Base-by-base conservation (phyloP, 2,113 vertebrate genomes). In the Ia io region DNA sequence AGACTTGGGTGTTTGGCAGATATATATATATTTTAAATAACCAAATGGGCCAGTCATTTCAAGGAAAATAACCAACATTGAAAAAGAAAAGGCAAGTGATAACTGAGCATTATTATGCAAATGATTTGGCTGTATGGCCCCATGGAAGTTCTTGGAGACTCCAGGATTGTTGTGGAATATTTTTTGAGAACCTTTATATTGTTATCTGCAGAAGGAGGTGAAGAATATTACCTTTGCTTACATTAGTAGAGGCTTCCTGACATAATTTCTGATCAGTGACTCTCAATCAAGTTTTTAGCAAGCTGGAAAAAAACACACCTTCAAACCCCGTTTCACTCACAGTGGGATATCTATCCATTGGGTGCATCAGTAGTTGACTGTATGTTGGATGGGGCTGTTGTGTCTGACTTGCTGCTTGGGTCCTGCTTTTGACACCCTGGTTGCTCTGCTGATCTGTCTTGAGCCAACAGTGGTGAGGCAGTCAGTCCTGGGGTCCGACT, bases 181-280 rank as follows among this genome's bases (percentile, higher is more conserved):
- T 40, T 5, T 85, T 10, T 73, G 30, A n/a, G 11, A 71, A 67
- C 0, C 40, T 78, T 47, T 65, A 74, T 1, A 51, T 40, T 69
- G 88, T 88, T 42, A 35, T 40, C 40, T 67, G 35, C 11, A 67
- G 63, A 67, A 88, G 6, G 16, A 67, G 32, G 59, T 76, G 11
- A 84, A 74, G 32, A 61, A 35, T 23, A 11, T 22, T 25, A 47
- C 11, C 23, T 53, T 77, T 78, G 49, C 32, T 44, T 82, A 44
- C 12, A 4, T 76, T 56, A 17, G 32, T 28, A 44, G 17, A 76
- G 32, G 11, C 9, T 35, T 63, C n/a, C 37, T 84, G 44, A 44
- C 11, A 20, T 71, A 11, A 44, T 93, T 92, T 88, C n/a, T 49
- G 35, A 71, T 28, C 32, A 22, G 35, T 90, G 61, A 94, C 23